These are phyloP conservation scores for Sarcophaga variegata DNA, from an alignment of 2,888 invertebrate species.

Conservation along the genomic window DNA sequence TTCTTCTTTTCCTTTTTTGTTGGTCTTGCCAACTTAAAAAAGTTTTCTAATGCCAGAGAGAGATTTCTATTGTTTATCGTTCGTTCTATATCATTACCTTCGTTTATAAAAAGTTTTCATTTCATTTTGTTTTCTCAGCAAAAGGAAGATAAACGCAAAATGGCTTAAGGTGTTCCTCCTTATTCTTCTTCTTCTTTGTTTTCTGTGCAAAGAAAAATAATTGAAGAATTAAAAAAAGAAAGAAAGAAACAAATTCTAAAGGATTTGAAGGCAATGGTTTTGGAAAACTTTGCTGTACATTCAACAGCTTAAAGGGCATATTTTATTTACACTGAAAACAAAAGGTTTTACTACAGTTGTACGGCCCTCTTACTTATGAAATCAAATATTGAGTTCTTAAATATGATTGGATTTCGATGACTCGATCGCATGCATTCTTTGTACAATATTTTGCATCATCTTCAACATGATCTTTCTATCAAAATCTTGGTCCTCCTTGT, in stretches of 20 bases:
- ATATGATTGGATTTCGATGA: no score
- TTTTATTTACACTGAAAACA: background rate
- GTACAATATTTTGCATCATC: no score
- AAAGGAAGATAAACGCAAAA: slow-evolving; percentile 4
- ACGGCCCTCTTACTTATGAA: no score
- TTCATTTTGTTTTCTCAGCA: background rate
- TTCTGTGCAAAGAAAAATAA: background rate
- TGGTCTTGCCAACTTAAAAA: background rate
- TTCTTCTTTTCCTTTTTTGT: background rate
- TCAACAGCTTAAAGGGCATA: slow-evolving; percentile 2
- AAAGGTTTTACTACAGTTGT: background rate
- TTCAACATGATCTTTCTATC: no score
- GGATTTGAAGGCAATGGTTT: slow-evolving; percentile 29
- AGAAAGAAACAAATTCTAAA: slow-evolving; percentile 11
- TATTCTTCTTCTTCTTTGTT: background rate
- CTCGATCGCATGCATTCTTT: no score
- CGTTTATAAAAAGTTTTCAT: slow-evolving; percentile 29
- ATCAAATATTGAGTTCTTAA: no score
- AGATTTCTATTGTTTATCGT: background rate
- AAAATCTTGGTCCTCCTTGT: no score
- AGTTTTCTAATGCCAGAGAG: slow-evolving; percentile 8
- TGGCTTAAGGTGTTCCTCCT: slow-evolving; percentile 12
- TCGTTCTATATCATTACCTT: slow-evolving; percentile 10
- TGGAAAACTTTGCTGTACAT: slow-evolving; percentile 7
- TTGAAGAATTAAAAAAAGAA: background rate